phyloP scores from a whole-genome alignment of 2,797 vertebrate genomes.

The Urocyon cinereoargenteus region DNA sequence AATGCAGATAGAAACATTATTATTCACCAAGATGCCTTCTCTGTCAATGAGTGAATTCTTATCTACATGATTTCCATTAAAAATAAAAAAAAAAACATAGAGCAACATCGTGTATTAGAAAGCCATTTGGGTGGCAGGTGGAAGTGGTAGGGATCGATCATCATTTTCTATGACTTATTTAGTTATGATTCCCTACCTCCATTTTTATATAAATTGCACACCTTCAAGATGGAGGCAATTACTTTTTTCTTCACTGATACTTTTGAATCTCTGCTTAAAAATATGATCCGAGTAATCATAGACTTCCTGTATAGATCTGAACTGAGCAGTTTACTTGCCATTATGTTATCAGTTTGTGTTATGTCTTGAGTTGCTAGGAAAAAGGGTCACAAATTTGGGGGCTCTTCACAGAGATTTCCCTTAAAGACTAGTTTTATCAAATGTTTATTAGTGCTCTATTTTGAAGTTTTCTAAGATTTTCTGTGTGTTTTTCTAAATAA shows the following conservation, averaged over 20 bases:
- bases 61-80: not conserved
- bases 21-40: not conserved
- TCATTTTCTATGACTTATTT: not conserved
- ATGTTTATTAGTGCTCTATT: constrained; percentile 46
- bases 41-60: not conserved
- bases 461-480: constrained; percentile 1
- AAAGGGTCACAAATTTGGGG: not conserved
- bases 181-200: not conserved
- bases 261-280: constrained; percentile 32
- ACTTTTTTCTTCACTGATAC: not conserved
- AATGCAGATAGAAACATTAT: not conserved
- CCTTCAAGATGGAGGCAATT: not conserved
- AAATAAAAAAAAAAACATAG: not conserved
- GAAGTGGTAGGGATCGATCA: not conserved
- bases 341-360: not conserved
- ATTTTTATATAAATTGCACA: not conserved
- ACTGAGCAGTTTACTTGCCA: not conserved
- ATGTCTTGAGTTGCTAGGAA: not conserved
- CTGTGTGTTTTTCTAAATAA: constrained; percentile 39
- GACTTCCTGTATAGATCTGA: not conserved
- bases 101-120: not conserved
- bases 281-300: not conserved
- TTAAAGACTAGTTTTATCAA: constrained; percentile 45
- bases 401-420: not conserved
- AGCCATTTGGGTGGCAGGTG: not conserved